Percentiles rank a stretch among this genome's conserved stretches.
Evolutionary conservation across 2,113 vertebrate species (phyloP).

Genomic region (Zosterops japonicus): DNA sequence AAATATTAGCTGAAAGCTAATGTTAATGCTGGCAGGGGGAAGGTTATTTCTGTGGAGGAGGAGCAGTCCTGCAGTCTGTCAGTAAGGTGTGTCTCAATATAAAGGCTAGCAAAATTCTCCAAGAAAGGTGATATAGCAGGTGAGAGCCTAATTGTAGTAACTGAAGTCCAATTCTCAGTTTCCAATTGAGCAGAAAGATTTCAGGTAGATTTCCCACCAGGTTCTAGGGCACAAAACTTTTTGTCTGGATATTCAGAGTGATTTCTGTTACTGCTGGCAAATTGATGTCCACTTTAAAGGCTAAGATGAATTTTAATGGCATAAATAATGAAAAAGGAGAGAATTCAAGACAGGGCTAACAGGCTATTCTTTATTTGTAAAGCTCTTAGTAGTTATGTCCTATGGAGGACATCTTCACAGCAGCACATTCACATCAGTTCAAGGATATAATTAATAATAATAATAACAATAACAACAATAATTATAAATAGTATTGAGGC

Average conservation of each 20-base stretch:
- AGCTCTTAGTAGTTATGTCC: neutral
- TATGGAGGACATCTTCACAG: neutral
- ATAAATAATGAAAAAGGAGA: neutral
- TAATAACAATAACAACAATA: neutral
- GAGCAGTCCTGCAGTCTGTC: neutral
- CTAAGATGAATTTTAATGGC: neutral
- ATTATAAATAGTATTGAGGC: neutral
- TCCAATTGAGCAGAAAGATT: neutral
- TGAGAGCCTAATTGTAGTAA: neutral
- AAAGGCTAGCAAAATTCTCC: neutral
- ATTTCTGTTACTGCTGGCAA: neutral
- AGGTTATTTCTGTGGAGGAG: neutral
- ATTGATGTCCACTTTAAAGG: neutral
- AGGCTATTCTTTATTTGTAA: neutral
- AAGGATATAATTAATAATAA: neutral
- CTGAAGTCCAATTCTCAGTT: neutral
- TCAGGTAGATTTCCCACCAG: neutral
- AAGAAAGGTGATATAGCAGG: neutral
- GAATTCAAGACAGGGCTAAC: neutral
- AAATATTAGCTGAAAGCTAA: neutral
- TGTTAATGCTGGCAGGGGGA: neutral
- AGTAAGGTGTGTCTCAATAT: neutral
- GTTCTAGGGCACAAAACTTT: neutral
- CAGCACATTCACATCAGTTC: neutral
- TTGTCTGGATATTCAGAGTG: neutral